Conservation (phyloP, 2,113 vertebrate species). For the Osmerus mordax region DNA sequence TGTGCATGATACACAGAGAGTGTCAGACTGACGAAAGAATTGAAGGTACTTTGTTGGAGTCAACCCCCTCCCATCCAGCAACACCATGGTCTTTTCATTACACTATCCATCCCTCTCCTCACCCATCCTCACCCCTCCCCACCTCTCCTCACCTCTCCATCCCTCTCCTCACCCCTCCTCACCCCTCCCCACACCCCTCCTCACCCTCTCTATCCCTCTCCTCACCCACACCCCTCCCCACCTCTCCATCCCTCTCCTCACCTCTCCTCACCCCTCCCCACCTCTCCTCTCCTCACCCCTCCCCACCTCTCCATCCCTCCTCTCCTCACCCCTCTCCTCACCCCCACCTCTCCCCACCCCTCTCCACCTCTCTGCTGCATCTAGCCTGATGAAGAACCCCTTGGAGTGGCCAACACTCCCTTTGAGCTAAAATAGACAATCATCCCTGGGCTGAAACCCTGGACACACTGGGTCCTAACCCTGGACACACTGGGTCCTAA, state of each 20-base stretch:
- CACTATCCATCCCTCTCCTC: neutral
- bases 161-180: too few species aligned
- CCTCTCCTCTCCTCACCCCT: neutral
- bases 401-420: constrained; percentile 21
- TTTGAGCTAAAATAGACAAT: constrained; percentile 16
- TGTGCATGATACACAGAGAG: too few species aligned
- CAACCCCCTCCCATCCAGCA: neutral
- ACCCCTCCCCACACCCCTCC: too few species aligned
- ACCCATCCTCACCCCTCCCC: neutral
- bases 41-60: neutral
- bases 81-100: constrained; percentile 24
- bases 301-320: neutral
- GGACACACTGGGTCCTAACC: neutral
- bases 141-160: neutral
- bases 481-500: too few species aligned
- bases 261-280: too few species aligned
- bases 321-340: constrained; percentile 1
- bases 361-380: constrained; percentile 24
- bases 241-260: too few species aligned
- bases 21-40: too few species aligned
- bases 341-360: neutral
- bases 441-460: constrained; percentile 14
- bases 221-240: too few species aligned
- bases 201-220: too few species aligned
- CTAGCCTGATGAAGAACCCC: constrained; percentile 33